Base-by-base conservation (phyloP, 2,113 vertebrate genomes). In the Glaucidium brasilianum region DNA sequence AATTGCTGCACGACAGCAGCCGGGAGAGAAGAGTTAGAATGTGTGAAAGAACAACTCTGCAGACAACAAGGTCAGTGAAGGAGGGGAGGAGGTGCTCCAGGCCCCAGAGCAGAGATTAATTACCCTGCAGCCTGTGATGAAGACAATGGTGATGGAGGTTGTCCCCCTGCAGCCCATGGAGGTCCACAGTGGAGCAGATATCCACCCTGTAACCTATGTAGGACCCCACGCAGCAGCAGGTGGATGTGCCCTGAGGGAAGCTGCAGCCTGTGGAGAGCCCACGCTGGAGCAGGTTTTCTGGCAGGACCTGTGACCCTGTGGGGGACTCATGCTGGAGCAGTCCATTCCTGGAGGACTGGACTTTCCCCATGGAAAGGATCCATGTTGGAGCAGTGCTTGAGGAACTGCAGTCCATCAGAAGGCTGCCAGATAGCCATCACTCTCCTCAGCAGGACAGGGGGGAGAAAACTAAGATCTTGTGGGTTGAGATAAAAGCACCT, bases 61-160 rank as follows among this genome's bases (percentile, higher is more conserved):
- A n/a, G 49, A 43, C 20, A 12, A 14, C 34, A 7, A 67, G 34
- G 34, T 56, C 30, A 34, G 37, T 6, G 50, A 8, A 55, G 50
- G 71, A 55, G 16, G 11, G 19, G n/a, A 71, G 19, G 27, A 52
- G 26, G 5, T 30, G n/a, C 8, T 37, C 10, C 27, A 73, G 6
- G 21, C 2, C 0, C 50, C 2, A 0, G 16, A 73, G 30, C 29
- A 73, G 37, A 32, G 22, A 56, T 37, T 67, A 12, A 43, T 37
- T 67, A 12, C 26, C 4, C 26, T 56, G 21, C 12, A 56, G 39
- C 22, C 53, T 2, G 2, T 49, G 29, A 2, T 8, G 43, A 39
- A 17, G 43, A 27, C 6, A 15, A 11, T 2, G 14, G 43, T 32
- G 49, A 55, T 5, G 62, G 5, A 55, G 49, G 19, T 22, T 55